Conservation (phyloP, 2,888 invertebrate genomes). For the Eupithecia tripunctaria region DNA sequence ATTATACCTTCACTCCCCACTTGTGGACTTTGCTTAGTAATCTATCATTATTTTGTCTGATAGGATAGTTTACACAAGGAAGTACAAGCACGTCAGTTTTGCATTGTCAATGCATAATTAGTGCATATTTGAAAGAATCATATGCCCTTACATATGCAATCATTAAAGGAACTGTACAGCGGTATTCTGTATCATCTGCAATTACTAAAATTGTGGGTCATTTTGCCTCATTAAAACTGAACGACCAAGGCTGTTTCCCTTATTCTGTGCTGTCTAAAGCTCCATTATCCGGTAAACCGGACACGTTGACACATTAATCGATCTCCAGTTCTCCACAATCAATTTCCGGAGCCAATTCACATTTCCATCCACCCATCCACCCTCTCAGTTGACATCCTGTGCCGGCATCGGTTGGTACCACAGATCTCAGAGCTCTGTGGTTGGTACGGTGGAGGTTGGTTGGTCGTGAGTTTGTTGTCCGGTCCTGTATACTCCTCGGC, state of each 20-base stretch:
- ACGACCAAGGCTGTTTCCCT: conserved; percentile 14
- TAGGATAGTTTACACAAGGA: neutral
- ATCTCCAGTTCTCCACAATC: conserved; percentile 9
- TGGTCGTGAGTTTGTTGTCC: conserved; percentile 12
- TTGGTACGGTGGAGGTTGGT: conserved; percentile 5
- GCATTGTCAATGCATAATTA: conserved; percentile 11
- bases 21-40: neutral
- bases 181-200: conserved; percentile 8
- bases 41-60: neutral
- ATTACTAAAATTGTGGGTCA: conserved; percentile 12
- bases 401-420: conserved; percentile 15
- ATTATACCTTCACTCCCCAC: neutral
- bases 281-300: conserved; percentile 10
- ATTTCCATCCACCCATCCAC: conserved; percentile 4
- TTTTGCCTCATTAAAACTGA: conserved; percentile 15
- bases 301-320: conserved; percentile 5
- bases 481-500: conserved; percentile 27
- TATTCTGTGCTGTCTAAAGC: neutral
- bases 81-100: conserved; percentile 3
- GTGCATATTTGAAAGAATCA: neutral
- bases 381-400: conserved; percentile 8
- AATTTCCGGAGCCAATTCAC: neutral
- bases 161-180: neutral
- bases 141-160: neutral
- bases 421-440: too few relatives aligned